Evolutionary conservation across 2,113 vertebrate genomes (phyloP).

Genomic region (Elgaria multicarinata): DNA sequence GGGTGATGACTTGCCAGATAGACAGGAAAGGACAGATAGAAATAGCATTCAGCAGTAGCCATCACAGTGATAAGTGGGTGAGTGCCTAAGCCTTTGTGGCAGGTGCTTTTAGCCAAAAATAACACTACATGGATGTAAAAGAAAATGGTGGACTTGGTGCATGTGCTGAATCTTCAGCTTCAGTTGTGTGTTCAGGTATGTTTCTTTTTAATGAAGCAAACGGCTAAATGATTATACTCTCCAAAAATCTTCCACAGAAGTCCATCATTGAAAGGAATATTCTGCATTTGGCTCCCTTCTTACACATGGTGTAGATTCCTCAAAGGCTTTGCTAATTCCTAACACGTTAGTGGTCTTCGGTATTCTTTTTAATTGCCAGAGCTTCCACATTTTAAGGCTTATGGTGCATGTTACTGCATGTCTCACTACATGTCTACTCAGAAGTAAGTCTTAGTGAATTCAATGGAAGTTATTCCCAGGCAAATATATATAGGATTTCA

Average conservation of each 20-base stretch:
- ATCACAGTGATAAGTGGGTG: constrained; percentile 55
- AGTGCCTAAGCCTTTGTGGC: constrained; percentile 34
- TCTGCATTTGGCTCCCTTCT: not conserved
- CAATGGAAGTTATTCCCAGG: not conserved
- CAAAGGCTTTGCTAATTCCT: not conserved
- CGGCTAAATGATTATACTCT: not conserved
- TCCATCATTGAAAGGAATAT: not conserved
- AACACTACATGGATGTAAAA: constrained; percentile 47
- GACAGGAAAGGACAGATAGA: constrained; percentile 67
- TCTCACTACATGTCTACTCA: not conserved
- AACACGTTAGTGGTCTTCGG: not conserved
- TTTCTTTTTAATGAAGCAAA: not conserved
- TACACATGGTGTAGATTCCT: not conserved
- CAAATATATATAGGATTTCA: not conserved
- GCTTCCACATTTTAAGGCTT: not conserved
- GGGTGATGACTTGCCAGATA: constrained; percentile 63
- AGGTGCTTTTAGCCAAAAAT: constrained; percentile 32
- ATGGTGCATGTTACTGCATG: too few relatives aligned
- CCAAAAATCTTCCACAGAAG: not conserved
- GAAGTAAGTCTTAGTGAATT: too few relatives aligned
- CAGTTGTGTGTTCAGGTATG: not conserved
- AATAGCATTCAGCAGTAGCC: constrained; percentile 57
- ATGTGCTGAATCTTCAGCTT: not conserved
- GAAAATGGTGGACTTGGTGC: not conserved
- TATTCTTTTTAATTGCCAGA: not conserved